Percentiles rank a stretch among this genome's conserved stretches.
phyloP scores from a whole-genome alignment of 2,797 vertebrate species.

The Poecilia picta region DNA sequence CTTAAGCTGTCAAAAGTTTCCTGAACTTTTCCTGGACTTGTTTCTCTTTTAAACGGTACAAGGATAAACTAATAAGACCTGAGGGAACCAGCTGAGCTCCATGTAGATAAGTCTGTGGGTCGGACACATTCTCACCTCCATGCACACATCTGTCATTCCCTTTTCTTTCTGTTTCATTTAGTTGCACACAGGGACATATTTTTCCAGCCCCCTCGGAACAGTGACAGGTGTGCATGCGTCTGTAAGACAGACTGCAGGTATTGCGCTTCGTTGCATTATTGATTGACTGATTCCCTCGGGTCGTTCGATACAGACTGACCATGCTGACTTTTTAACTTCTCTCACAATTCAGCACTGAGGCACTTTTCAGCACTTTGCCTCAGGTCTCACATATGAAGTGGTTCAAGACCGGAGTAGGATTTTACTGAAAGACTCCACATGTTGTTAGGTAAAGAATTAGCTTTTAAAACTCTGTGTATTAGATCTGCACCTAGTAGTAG shows the following conservation, averaged over 20 bases:
- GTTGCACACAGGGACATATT: conserved; percentile 15
- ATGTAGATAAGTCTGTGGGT: conserved; percentile 6
- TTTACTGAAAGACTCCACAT: neutral
- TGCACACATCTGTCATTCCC: neutral
- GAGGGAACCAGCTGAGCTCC: neutral
- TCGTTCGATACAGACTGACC: conserved; percentile 58
- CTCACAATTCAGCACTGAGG: conserved; percentile 11
- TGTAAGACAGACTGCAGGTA: conserved; percentile 25
- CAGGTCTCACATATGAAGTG: conserved; percentile 1
- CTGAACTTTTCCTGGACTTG: neutral
- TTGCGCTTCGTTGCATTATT: conserved; percentile 65
- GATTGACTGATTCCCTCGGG: conserved; percentile 54
- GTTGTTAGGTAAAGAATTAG: neutral
- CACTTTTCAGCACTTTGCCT: conserved; percentile 9
- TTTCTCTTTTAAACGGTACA: neutral
- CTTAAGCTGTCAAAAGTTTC: neutral
- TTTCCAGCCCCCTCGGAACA: conserved; percentile 8
- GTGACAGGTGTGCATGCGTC: conserved; percentile 1
- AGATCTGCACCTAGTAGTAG: neutral
- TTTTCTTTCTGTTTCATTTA: neutral
- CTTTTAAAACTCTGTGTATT: neutral
- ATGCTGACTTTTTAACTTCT: conserved; percentile 62
- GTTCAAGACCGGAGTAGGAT: neutral
- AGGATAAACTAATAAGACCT: neutral
- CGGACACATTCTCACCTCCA: neutral